These are phyloP conservation scores for Dorcus parallelipipedus DNA, from an alignment of 2,888 invertebrate genomes.

Conservation along the genomic window DNA sequence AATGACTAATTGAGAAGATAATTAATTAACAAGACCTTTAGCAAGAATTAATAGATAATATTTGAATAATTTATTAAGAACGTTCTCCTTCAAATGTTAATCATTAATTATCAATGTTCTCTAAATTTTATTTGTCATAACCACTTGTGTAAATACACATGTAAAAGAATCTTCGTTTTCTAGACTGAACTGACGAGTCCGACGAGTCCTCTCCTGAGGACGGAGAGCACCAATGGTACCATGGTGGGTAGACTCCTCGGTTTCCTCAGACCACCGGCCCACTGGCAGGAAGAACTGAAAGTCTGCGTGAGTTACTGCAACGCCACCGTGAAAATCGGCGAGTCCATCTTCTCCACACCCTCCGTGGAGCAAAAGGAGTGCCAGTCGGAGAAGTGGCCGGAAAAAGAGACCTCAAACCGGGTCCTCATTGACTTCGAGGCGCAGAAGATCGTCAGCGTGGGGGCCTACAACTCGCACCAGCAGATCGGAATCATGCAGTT, in stretches of 20 bases:
- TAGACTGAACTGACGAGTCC: conserved; percentile 70
- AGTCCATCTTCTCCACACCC: conserved; percentile 56
- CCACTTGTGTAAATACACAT: no score
- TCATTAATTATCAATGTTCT: no score
- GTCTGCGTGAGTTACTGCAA: conserved; percentile 77
- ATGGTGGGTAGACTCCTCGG: conserved; percentile 75
- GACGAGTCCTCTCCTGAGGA: conserved; percentile 62
- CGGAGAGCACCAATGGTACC: conserved; percentile 70
- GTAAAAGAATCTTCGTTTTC: neutral
- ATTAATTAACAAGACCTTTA: no score
- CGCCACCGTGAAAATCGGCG: conserved; percentile 61
- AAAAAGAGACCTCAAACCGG: conserved; percentile 33
- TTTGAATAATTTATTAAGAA: no score
- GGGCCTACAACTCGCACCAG: conserved; percentile 57
- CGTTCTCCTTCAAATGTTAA: no score
- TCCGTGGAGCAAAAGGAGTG: conserved; percentile 67
- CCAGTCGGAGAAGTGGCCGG: conserved; percentile 62
- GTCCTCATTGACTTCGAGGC: conserved; percentile 51
- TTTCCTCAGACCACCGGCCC: conserved; percentile 74
- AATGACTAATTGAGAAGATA: no score
- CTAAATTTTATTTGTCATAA: no score
- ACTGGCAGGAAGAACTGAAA: conserved; percentile 73
- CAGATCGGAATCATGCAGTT: conserved; percentile 80
- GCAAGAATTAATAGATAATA: no score
- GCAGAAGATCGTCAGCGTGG: conserved; percentile 46